Conservation (phyloP, 2,888 invertebrate species). For the Sarcophaga variegata region DNA sequence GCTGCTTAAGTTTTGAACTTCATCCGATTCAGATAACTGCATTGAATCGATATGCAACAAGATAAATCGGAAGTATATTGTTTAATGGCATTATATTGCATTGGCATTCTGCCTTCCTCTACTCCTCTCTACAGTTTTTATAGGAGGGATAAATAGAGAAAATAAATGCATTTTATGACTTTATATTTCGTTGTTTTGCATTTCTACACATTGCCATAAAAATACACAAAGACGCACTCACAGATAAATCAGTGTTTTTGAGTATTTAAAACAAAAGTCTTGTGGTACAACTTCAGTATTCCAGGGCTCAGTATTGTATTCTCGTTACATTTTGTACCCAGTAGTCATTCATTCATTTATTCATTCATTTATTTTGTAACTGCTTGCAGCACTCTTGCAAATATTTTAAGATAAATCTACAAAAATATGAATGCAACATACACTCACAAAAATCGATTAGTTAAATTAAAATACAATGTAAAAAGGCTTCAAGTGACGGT, state of each 20-base stretch:
- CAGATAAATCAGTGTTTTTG: neutral
- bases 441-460: conserved; percentile 13
- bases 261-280: neutral
- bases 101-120: no score
- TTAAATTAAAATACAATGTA: no score
- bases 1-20: no score
- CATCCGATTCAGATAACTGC: no score
- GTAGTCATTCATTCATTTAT: neutral
- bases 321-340: neutral
- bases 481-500: no score
- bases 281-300: neutral
- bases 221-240: conserved; percentile 19
- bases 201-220: neutral
- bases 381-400: neutral
- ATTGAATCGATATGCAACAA: no score
- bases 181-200: conserved; percentile 36
- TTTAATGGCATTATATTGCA: no score
- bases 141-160: neutral
- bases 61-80: no score
- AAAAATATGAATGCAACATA: neutral
- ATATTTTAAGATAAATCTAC: conserved; percentile 36
- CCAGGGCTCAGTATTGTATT: neutral
- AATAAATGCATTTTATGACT: conserved; percentile 50
- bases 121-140: no score
- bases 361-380: neutral